Evolutionary conservation across 2,888 invertebrate genomes (phyloP).

Genomic region (Formica aserva): DNA sequence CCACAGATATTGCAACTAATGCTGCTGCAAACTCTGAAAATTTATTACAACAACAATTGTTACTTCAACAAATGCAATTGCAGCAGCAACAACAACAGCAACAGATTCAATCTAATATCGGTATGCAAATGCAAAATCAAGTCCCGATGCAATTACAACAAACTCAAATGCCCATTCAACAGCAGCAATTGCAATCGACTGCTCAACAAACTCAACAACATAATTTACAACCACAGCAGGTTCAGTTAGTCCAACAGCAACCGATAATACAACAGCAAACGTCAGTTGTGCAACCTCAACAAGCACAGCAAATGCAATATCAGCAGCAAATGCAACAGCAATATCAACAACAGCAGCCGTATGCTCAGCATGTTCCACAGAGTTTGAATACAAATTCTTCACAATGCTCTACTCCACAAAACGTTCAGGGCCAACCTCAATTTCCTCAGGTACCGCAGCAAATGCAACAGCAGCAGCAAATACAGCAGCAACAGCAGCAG

Average conservation of each 20-base stretch:
- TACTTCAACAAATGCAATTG: slow-evolving; percentile 80
- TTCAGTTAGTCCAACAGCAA: slow-evolving; percentile 85
- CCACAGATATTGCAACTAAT: slow-evolving; percentile 41
- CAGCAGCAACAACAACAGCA: slow-evolving; percentile 75
- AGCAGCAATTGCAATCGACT: slow-evolving; percentile 73
- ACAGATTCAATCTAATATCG: slow-evolving; percentile 79
- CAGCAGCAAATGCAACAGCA: slow-evolving; percentile 82
- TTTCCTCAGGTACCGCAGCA: slow-evolving; percentile 85
- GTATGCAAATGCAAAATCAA: slow-evolving; percentile 82
- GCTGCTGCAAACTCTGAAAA: slow-evolving; percentile 73
- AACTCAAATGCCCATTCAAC: slow-evolving; percentile 74
- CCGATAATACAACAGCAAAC: slow-evolving; percentile 86
- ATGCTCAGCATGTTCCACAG: slow-evolving; percentile 78
- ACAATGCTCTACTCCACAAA: slow-evolving; percentile 84
- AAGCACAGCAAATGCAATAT: slow-evolving; percentile 82
- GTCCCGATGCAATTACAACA: slow-evolving; percentile 78
- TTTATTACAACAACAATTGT: slow-evolving; percentile 81
- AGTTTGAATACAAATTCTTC: slow-evolving; percentile 80
- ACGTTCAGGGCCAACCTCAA: slow-evolving; percentile 83
- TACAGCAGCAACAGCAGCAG: slow-evolving; percentile 87
- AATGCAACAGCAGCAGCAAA: slow-evolving; percentile 87
- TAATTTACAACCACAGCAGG: slow-evolving; percentile 85
- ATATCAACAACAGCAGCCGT: slow-evolving; percentile 79
- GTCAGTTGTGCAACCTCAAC: slow-evolving; percentile 81
- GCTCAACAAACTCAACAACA: slow-evolving; percentile 85